Percentiles rank a stretch among this genome's conserved stretches.
phyloP scores from a whole-genome alignment of 1,140 invertebrate species.

The Calliphora vicina region DNA sequence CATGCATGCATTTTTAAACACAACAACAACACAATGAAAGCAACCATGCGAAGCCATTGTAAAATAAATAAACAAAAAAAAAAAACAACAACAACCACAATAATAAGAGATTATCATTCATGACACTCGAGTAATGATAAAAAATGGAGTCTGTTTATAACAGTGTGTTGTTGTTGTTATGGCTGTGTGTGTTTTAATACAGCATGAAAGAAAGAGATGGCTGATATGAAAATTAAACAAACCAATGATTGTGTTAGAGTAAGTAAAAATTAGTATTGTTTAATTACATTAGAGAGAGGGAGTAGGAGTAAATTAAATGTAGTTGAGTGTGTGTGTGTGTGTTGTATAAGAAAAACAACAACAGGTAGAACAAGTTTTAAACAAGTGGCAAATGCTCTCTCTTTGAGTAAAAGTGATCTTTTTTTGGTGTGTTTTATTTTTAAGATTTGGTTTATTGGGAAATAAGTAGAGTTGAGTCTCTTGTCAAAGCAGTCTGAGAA shows the following conservation, averaged over 20 bases:
- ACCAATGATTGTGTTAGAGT: neutral
- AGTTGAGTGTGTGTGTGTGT: neutral
- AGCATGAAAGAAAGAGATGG: neutral
- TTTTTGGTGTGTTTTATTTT: neutral
- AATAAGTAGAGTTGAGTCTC: neutral
- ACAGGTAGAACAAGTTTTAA: conserved; percentile 21
- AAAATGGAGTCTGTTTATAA: neutral
- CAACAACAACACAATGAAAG: neutral
- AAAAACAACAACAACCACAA: neutral
- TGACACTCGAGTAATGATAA: neutral
- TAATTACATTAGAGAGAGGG: neutral
- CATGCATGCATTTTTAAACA: neutral
- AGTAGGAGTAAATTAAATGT: neutral
- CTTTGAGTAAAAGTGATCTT: too few relatives aligned
- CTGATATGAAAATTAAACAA: neutral
- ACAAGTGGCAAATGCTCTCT: neutral
- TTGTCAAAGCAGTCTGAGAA: neutral
- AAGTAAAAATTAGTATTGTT: neutral
- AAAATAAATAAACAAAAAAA: neutral
- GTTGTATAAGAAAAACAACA: neutral
- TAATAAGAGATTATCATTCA: neutral
- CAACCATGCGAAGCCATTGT: neutral
- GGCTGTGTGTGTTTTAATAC: neutral
- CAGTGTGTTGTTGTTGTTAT: neutral
- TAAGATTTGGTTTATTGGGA: neutral